These are phyloP conservation scores for Craterocephalus amniculus DNA, from an alignment of 2,797 vertebrate species.

Conservation along the genomic window DNA sequence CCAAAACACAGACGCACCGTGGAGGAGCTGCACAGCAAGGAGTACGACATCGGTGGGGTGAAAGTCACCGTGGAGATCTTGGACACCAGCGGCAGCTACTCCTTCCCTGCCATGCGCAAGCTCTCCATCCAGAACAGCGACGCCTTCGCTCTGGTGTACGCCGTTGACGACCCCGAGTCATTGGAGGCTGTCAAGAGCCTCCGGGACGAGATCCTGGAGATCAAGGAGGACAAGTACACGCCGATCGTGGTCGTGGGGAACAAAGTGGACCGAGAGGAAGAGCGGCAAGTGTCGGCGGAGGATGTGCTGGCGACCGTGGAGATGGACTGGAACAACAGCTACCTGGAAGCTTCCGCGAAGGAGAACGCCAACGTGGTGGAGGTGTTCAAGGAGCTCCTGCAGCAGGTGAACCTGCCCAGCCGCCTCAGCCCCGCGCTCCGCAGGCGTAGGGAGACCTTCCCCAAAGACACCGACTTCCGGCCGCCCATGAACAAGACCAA, in stretches of 20 bases:
- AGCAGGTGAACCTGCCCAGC: conserved; percentile 88
- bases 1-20: conserved; percentile 89
- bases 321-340: conserved; percentile 92
- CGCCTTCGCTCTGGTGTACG: conserved; percentile 90
- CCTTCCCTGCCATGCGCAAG: conserved; percentile 94
- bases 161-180: conserved; percentile 88
- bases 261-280: conserved; percentile 83
- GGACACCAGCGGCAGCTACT: conserved; percentile 94
- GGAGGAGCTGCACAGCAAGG: conserved; percentile 91
- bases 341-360: conserved; percentile 90
- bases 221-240: conserved; percentile 89
- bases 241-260: conserved; percentile 93
- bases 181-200: conserved; percentile 87
- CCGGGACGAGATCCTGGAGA: conserved; percentile 91
- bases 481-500: conserved; percentile 96
- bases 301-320: conserved; percentile 87
- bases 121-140: conserved; percentile 92
- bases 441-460: conserved; percentile 90
- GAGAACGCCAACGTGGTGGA: conserved; percentile 90
- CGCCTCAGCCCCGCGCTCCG: conserved; percentile 87
- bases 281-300: conserved; percentile 81
- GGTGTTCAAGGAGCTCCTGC: conserved; percentile 91
- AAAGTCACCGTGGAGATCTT: conserved; percentile 90
- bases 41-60: conserved; percentile 87
- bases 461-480: conserved; percentile 81